phyloP scores from a whole-genome alignment of 2,113 vertebrate species.

The Thermophis baileyi region DNA sequence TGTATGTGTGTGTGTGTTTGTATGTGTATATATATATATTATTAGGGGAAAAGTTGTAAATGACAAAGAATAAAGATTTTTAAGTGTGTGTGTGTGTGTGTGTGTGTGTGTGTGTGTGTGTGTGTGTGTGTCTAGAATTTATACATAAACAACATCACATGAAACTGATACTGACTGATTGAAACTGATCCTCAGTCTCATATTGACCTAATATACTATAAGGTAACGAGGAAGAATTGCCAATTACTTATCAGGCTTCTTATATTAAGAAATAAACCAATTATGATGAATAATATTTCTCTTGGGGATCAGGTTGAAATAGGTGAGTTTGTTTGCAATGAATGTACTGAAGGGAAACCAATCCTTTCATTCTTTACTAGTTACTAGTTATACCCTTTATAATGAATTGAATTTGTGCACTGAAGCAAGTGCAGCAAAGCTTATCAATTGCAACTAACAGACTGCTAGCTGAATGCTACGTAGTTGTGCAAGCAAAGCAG shows the following conservation, averaged over 20 bases:
- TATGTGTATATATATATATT: too few relatives aligned
- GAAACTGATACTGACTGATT: neutral
- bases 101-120: too few relatives aligned
- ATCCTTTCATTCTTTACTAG: neutral
- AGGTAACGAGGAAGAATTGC: constrained; percentile 16
- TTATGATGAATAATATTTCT: neutral
- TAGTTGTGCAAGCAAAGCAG: neutral
- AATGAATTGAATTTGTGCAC: constrained; percentile 2
- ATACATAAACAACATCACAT: neutral
- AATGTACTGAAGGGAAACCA: neutral
- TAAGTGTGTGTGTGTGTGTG: too few relatives aligned
- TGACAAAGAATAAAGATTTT: neutral
- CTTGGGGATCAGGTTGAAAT: neutral
- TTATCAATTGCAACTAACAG: neutral
- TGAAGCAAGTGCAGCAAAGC: neutral
- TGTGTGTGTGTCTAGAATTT: neutral
- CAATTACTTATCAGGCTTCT: neutral
- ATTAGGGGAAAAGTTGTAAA: neutral
- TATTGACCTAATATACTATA: neutral
- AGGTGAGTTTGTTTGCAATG: neutral
- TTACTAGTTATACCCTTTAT: accelerated
- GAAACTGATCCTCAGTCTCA: neutral
- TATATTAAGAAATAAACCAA: constrained; percentile 4
- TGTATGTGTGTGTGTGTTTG: too few relatives aligned
- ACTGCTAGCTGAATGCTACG: neutral